Evolutionary conservation across 2,113 vertebrate genomes (phyloP), one percentile per base, ranked within the genome.

Genomic region (Ammodytes marinus): DNA sequence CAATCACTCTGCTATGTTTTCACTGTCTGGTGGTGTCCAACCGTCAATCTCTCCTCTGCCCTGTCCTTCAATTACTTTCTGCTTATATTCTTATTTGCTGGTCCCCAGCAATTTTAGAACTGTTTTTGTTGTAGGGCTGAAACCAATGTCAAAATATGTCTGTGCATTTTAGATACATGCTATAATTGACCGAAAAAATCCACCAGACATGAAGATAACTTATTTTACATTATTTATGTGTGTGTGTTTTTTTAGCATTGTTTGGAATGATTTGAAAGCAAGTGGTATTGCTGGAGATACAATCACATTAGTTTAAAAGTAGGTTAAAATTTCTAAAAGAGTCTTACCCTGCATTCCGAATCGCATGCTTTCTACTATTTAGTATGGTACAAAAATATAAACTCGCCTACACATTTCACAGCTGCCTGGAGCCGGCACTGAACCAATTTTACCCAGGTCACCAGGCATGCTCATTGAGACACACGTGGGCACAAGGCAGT

Each of bases 381-480:
- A 27, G 27, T 27, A 27, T 27, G 27, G 27, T 27, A 27, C 27
- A 27, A 27, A 27, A 27, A 27, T n/a, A n/a, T n/a, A n/a, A n/a
- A 59, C 55, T 78, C 49, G 83, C 63, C 17, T 63, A 40, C 40
- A 78, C 66, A 69, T 72, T 77, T 83, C 74, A 79, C 79, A 83
- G 59, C 72, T 79, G 76, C 58, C 58, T 70, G 37, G 64, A 75
- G 72, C 80, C 58, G 63, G 69, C 47, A 27, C 61, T 72, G 15
- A 71, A 49, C 69, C 58, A 67, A 88, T 85, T 85, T 27, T 77
- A 83, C 85, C 79, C 70, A 77, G 77, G 79, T 85, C 74, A 79
- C 64, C 65, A 74, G 71, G 45, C 61, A 27, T 83, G 45, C 63
- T 76, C 76, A 82, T 55, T 27, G 27, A 27, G 39, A 69, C 76